A percentile compares a stretch with the other conserved stretches of the same genome.
These are phyloP conservation scores for Chamaetylas fuelleborni DNA, from an alignment of 2,113 vertebrate species.

Conservation along the genomic window DNA sequence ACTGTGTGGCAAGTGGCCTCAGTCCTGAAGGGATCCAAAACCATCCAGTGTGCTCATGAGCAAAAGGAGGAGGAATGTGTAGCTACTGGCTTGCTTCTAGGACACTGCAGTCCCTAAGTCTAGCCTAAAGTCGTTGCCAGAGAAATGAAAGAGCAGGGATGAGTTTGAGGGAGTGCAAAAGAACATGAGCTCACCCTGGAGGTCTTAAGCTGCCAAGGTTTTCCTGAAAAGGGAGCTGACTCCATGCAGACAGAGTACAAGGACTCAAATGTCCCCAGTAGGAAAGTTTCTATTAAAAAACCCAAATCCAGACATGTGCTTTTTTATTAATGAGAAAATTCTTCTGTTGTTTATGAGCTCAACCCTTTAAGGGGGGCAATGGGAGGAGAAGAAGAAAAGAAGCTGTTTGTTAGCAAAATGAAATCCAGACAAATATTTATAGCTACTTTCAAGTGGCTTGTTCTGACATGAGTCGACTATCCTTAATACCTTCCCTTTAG, in stretches of 20 bases:
- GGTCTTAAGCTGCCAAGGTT: conserved; percentile 62
- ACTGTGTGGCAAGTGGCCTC: conserved; percentile 6
- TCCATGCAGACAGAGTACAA: conserved; percentile 65
- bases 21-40: conserved; percentile 6
- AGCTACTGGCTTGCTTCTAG: conserved; percentile 33
- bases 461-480: conserved; percentile 66
- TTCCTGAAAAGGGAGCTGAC: conserved; percentile 70
- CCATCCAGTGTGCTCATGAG: neutral
- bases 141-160: conserved; percentile 15
- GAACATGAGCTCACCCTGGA: conserved; percentile 59
- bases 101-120: conserved; percentile 47
- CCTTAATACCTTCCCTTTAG: conserved; percentile 67
- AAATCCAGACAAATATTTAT: conserved; percentile 77
- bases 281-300: conserved; percentile 78
- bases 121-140: conserved; percentile 39
- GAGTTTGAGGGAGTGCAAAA: conserved; percentile 25
- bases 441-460: conserved; percentile 64
- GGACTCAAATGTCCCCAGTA: conserved; percentile 71
- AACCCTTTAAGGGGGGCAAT: conserved; percentile 29
- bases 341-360: conserved; percentile 76
- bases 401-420: conserved; percentile 65
- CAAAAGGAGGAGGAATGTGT: conserved; percentile 27
- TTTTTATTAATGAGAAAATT: conserved; percentile 76
- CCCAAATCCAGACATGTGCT: conserved; percentile 68
- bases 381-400: conserved; percentile 3